Percentiles rank a stretch among this genome's conserved stretches.
phyloP scores from a whole-genome alignment of 1,140 invertebrate genomes.

The Latrodectus geometricus region DNA sequence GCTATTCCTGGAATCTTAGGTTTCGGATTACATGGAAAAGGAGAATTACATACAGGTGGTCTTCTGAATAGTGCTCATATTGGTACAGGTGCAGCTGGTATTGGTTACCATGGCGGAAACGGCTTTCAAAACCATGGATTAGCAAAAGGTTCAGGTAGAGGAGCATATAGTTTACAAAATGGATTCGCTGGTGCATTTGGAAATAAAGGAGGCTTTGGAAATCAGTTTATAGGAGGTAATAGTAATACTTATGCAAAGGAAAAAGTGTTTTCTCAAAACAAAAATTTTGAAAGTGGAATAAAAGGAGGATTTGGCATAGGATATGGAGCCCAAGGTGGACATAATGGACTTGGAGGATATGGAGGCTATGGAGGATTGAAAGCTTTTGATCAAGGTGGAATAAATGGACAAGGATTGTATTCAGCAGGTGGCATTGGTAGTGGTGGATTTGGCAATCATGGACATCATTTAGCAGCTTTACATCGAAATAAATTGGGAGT shows the following conservation, averaged over 20 bases:
- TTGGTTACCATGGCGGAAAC: neutral
- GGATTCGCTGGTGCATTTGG: conserved; percentile 4
- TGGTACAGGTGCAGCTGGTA: conserved; percentile 11
- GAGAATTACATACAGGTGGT: conserved; percentile 5
- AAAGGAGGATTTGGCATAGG: conserved; percentile 20
- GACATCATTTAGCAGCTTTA: neutral
- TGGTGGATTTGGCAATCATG: conserved; percentile 21
- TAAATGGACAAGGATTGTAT: conserved; percentile 10
- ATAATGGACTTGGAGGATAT: conserved; percentile 5
- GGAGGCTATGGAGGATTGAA: conserved; percentile 17
- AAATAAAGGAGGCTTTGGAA: conserved; percentile 17
- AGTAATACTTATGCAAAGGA: conserved; percentile 25
- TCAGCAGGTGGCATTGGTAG: neutral
- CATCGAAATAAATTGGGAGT: conserved; percentile 16
- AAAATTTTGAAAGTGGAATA: conserved; percentile 25
- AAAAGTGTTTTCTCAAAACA: conserved; percentile 22
- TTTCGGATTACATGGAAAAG: neutral
- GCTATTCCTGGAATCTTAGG: neutral
- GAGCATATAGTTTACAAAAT: conserved; percentile 2
- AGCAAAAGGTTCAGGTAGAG: neutral
- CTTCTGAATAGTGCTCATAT: neutral
- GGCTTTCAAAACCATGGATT: conserved; percentile 13
- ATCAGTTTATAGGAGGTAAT: conserved; percentile 33
- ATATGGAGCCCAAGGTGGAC: conserved; percentile 4
- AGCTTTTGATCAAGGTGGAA: conserved; percentile 1